Conservation (phyloP, 30 jellyfish, hydroid and myxozoan species). For the Aurelia sp. region DNA sequence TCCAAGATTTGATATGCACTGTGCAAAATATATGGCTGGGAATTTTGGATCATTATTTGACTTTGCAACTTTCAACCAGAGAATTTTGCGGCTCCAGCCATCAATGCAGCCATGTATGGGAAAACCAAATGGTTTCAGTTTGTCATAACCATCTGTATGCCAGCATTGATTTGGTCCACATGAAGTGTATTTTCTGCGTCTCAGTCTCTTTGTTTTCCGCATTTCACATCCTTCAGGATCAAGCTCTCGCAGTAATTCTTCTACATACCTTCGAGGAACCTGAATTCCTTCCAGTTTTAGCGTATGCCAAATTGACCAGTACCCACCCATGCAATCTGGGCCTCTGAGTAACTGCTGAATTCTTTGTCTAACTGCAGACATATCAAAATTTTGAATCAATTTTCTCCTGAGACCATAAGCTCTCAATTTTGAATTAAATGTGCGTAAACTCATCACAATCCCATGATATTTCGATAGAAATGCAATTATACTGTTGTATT, state of each 20-base stretch:
- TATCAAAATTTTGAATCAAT: background rate
- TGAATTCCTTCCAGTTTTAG: slow-evolving; percentile 1
- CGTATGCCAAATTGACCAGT: slow-evolving; percentile 4
- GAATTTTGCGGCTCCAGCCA: slow-evolving; percentile 9
- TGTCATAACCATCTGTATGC: slow-evolving; percentile 4
- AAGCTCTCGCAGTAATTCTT: background rate
- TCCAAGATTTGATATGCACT: background rate
- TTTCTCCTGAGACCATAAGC: slow-evolving; percentile 18
- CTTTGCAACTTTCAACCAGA: too few species aligned
- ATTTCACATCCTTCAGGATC: background rate
- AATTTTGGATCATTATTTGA: too few species aligned
- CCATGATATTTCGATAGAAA: background rate
- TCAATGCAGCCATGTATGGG: slow-evolving; percentile 49
- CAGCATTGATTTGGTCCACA: slow-evolving; percentile 49
- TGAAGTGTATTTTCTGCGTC: slow-evolving; percentile 17
- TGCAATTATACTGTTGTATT: too few species aligned
- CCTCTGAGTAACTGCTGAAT: background rate
- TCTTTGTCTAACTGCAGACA: background rate
- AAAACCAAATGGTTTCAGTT: slow-evolving; percentile 47
- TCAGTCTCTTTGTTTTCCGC: background rate
- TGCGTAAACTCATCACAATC: slow-evolving; percentile 8
- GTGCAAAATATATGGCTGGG: too few species aligned
- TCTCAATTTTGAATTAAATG: slow-evolving; percentile 5
- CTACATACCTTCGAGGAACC: slow-evolving; percentile 2
- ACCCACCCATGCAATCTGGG: slow-evolving; percentile 8